These are phyloP conservation scores for Griposia aprilina DNA, from an alignment of 2,888 invertebrate species.

Conservation along the genomic window DNA sequence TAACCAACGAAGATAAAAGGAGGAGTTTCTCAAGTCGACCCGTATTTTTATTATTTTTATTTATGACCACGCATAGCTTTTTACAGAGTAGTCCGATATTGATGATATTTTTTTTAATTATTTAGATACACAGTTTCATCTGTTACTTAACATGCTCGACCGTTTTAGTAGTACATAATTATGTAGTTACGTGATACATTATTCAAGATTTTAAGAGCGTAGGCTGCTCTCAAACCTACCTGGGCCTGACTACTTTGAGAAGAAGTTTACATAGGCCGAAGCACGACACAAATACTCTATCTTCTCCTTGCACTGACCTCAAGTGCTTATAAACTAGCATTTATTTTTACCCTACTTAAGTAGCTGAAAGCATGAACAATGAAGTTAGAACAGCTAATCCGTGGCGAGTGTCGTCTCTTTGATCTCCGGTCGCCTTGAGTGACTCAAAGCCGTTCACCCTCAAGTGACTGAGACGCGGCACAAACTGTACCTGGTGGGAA, in stretches of 20 bases:
- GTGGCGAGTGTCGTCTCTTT: constrained; percentile 47
- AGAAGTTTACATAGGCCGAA: not conserved
- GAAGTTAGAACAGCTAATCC: constrained; percentile 49
- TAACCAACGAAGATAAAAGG: too few relatives aligned
- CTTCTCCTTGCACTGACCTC: not conserved
- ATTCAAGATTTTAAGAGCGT: constrained; percentile 1
- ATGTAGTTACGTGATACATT: constrained; percentile 2
- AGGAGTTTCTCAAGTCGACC: too few relatives aligned
- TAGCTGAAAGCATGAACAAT: not conserved
- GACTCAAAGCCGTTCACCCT: not conserved
- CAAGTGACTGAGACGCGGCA: not conserved
- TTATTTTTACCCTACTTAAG: constrained; percentile 4
- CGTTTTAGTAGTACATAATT: not conserved
- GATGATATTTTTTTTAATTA: too few relatives aligned
- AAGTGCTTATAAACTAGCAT: not conserved
- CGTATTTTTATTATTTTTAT: too few relatives aligned
- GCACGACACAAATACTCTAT: not conserved
- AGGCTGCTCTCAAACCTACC: not conserved
- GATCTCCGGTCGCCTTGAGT: constrained; percentile 16
- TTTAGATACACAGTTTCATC: constrained; percentile 5
- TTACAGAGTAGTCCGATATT: too few relatives aligned
- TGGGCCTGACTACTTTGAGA: not conserved
- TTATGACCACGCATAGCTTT: too few relatives aligned
- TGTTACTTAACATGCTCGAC: constrained; percentile 9
- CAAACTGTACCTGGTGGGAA: not conserved